phyloP scores from a whole-genome alignment of 1,140 invertebrate species.

The Ips typographus region DNA sequence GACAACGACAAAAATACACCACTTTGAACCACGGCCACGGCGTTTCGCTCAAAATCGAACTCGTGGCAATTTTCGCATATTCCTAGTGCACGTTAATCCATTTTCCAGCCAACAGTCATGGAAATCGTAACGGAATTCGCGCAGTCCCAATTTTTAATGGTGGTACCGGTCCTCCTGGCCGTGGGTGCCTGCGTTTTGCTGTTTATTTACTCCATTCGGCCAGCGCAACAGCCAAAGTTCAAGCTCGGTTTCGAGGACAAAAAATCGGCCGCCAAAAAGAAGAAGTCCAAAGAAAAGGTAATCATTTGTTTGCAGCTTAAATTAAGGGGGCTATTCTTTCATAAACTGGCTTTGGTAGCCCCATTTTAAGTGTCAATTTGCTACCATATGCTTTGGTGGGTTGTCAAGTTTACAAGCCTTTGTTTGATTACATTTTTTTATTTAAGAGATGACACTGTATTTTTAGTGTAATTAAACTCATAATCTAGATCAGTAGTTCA shows the following conservation, averaged over 20 bases:
- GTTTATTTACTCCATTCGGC: conserved; percentile 72
- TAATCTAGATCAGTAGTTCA: too few relatives aligned
- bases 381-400: too few relatives aligned
- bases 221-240: conserved; percentile 70
- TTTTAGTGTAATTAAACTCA: too few relatives aligned
- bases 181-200: conserved; percentile 66
- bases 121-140: conserved; percentile 58
- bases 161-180: conserved; percentile 62
- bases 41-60: background rate
- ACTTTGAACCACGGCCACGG: background rate
- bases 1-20: conserved; percentile 7
- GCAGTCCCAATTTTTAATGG: conserved; percentile 58
- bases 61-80: conserved; percentile 24
- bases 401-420: too few relatives aligned
- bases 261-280: conserved; percentile 65
- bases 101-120: conserved; percentile 47
- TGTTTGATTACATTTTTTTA: too few relatives aligned
- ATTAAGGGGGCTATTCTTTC: too few relatives aligned
- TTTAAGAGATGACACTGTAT: too few relatives aligned
- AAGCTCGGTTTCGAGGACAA: conserved; percentile 66
- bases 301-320: background rate
- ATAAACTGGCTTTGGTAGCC: too few relatives aligned
- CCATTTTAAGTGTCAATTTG: too few relatives aligned
- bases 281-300: conserved; percentile 71
- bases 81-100: background rate